Conservation (phyloP, 2,888 invertebrate species). For the Aelia acuminata region DNA sequence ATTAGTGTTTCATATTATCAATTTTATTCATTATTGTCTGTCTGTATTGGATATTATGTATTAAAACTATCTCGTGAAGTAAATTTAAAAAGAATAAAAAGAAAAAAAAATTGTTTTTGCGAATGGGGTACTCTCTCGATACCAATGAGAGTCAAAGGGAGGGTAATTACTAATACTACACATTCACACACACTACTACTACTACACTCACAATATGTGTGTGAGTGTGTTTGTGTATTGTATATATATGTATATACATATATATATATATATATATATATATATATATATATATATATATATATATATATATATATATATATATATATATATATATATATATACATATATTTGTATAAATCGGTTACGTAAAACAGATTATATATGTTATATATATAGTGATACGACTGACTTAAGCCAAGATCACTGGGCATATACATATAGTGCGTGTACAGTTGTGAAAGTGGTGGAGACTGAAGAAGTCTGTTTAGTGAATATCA, state of each 20-base stretch:
- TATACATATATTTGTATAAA: constrained; percentile 40
- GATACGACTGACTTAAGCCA: constrained; percentile 42
- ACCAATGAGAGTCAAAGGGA: constrained; percentile 4
- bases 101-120: constrained; percentile 49
- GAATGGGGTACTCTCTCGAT: constrained; percentile 12
- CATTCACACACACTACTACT: no score
- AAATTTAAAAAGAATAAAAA: constrained; percentile 35
- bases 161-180: no score
- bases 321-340: background rate
- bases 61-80: constrained; percentile 54
- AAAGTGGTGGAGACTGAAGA: constrained; percentile 36
- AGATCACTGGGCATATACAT: constrained; percentile 4
- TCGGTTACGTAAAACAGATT: constrained; percentile 26
- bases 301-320: constrained; percentile 27
- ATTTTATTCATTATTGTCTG: constrained; percentile 46
- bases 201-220: no score
- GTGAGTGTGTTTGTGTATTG: no score
- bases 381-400: constrained; percentile 42
- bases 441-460: constrained; percentile 41
- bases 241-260: no score
- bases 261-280: constrained; percentile 43
- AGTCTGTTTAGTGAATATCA: background rate
- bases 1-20: constrained; percentile 29
- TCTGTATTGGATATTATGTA: constrained; percentile 29
- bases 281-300: constrained; percentile 37